A percentile compares a stretch with the other conserved stretches of the same genome.
phyloP scores from a whole-genome alignment of 2,797 vertebrate genomes.

The Micromesistius poutassou region DNA sequence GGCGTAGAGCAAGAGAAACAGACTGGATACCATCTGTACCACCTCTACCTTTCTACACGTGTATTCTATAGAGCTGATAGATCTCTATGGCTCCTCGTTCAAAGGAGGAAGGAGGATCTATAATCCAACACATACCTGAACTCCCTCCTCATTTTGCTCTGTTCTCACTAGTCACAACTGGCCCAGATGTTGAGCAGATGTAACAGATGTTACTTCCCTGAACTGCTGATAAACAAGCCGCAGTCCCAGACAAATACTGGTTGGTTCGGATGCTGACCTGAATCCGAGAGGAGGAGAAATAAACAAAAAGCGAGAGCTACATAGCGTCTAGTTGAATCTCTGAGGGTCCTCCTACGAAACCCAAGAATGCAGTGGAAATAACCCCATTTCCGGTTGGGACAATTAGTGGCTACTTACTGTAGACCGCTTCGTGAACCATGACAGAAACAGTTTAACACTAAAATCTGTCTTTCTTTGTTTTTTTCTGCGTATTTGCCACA shows the following conservation, averaged over 20 bases:
- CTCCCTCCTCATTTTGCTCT: conserved; percentile 30
- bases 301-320: conserved; percentile 11
- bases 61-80: conserved; percentile 29
- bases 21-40: conserved; percentile 27
- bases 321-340: not conserved
- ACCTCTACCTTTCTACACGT: conserved; percentile 27
- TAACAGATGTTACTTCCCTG: conserved; percentile 51
- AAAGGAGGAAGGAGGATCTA: conserved; percentile 39
- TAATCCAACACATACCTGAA: conserved; percentile 45
- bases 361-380: conserved; percentile 36
- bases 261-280: not conserved
- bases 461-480: conserved; percentile 11
- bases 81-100: conserved; percentile 34
- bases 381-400: conserved; percentile 41
- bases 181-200: conserved; percentile 76
- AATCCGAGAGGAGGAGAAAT: conserved; percentile 32
- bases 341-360: not conserved
- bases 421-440: conserved; percentile 13
- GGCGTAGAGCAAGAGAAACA: conserved; percentile 14
- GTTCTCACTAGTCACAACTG: conserved; percentile 63
- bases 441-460: not conserved
- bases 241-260: conserved; percentile 1
- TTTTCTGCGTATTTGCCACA: conserved; percentile 6
- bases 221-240: conserved; percentile 57
- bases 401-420: conserved; percentile 44